These are phyloP conservation scores for Actenoides lindsayi DNA, from an alignment of 2,113 vertebrate species.

Conservation along the genomic window DNA sequence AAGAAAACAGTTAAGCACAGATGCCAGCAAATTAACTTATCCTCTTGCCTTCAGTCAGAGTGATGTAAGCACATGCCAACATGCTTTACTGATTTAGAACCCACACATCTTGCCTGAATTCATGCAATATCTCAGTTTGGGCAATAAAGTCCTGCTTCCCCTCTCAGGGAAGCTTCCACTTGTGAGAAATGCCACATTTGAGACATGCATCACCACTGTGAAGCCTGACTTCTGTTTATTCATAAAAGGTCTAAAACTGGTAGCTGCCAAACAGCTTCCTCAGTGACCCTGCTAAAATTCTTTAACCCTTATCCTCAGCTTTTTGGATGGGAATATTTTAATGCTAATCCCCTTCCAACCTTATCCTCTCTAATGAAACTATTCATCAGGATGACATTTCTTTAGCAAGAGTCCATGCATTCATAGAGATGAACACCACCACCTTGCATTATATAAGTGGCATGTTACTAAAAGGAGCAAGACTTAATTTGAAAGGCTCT, in stretches of 20 bases:
- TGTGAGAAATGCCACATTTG: neutral
- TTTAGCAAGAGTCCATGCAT: neutral
- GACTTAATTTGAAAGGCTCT: neutral
- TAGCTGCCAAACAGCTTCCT: neutral
- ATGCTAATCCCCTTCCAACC: neutral
- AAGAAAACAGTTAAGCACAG: neutral
- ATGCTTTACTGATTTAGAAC: neutral
- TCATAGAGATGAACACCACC: neutral
- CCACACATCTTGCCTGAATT: neutral
- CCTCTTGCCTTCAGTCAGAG: neutral
- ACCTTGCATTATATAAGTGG: neutral
- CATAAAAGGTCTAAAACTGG: neutral
- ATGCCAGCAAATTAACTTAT: neutral
- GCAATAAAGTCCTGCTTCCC: neutral
- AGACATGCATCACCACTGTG: neutral
- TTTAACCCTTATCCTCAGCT: neutral
- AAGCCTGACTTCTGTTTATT: neutral
- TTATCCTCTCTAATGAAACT: neutral
- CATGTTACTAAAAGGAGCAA: neutral
- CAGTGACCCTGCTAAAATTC: neutral
- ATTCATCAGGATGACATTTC: neutral
- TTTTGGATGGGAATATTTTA: neutral
- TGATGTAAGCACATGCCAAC: neutral
- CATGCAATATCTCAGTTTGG: neutral
- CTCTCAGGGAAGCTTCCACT: neutral